Evolutionary conservation across 2,888 invertebrate genomes (phyloP), one percentile per base, ranked within the genome.

Genomic region (Tiphia femorata): DNA sequence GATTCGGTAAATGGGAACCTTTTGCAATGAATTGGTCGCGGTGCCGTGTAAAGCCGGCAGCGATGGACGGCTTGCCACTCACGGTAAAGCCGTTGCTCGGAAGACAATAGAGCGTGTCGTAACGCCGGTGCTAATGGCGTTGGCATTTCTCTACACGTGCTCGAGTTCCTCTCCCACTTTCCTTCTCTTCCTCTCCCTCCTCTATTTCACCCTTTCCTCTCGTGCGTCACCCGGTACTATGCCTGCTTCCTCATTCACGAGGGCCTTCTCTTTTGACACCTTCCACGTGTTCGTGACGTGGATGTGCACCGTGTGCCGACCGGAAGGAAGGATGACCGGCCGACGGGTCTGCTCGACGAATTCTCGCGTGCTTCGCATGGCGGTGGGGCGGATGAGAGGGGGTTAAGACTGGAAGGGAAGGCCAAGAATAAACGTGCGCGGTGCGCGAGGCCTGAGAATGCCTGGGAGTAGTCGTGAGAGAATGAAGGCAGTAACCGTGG

Each of bases 241-340:
- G n/a, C n/a, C 1, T 33, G 33, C 3, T 6, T n/a, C 33, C 3
- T 42, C 29, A 53, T 16, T 14, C 17, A 25, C 10, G 43, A 43
- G 41, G 10, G 29, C 20, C 16, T 19, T 46, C 16, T 25, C 62
- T 64, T 62, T 72, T 68, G 59, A 74, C 71, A 65, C 62, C 49
- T 57, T 60, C 59, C 68, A 70, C 68, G 70, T 63, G 68, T 68
- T 64, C 50, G 51, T 17, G 1, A 17, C 29, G 30, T 58, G 58
- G 58, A 58, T 49, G 23, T 37, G 64, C 57, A 49, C 51, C 52
- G 50, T n/a, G 46, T 58, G 57, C 54, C 51, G 56, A 64, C 72
- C 73, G 75, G 75, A 75, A 76, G 73, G 66, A 69, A 75, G 65
- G 61, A 62, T 62, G 62, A 60, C 54, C 63, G 53, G 49, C 46